Evolutionary conservation across 2,888 invertebrate genomes (phyloP), one percentile per base, ranked within the genome.

Genomic region (Monopis laevigella): DNA sequence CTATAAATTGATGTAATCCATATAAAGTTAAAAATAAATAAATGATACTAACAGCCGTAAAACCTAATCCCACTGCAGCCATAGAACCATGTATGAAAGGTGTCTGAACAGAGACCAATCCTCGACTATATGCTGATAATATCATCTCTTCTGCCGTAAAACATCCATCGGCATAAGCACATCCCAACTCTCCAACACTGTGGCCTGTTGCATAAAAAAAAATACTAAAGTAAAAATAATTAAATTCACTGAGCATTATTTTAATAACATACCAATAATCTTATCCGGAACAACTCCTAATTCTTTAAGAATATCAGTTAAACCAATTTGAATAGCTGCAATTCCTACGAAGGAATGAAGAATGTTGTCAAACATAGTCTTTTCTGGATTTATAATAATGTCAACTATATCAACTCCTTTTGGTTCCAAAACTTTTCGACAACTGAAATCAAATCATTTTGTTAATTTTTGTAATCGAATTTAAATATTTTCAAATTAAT

Each of bases 161-260:
- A 45, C 90, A 89, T 4, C 90, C 92, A 64, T 96, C 96, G 1
- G 92, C 94, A 63, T 96, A 96, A 0, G 91, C 94, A 62, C 96
- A 96, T 1, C 90, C 93, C 14, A 96, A 70, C 64, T 96, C 96
- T 16, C 96, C 96, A 0, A 93, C 89, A 39, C 67, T 67, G 46
- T 64, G 63, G 24, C 63, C 63, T 60, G 46, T 17, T n/a, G n/a
- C n/a, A n/a, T n/a, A n/a, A n/a, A n/a, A n/a, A n/a, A n/a, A n/a
- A n/a, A n/a, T n/a, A n/a, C n/a, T n/a, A n/a, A n/a, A n/a, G n/a
- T n/a, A n/a, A n/a, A n/a, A n/a, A n/a, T n/a, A n/a, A n/a, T n/a
- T n/a, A n/a, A n/a, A n/a, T n/a, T n/a, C n/a, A n/a, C n/a, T n/a
- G n/a, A 32, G 5, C 4, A 14, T 13, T 14, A 11, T 19, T 16